phyloP scores from a whole-genome alignment of 2,113 vertebrate genomes.

The Pterophyllum scalare region DNA sequence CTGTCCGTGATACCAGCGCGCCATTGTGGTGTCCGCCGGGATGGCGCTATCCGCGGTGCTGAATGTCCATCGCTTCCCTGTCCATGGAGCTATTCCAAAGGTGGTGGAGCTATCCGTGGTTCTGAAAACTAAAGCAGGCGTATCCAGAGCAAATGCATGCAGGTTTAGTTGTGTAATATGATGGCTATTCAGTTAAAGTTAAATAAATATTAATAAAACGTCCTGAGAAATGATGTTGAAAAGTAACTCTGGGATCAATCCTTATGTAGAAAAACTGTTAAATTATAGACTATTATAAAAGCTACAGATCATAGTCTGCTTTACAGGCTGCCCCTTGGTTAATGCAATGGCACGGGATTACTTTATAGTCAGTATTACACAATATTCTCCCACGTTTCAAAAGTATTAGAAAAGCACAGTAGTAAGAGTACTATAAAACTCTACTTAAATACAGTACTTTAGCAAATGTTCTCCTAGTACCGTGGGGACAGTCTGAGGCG shows the following conservation, averaged over 20 bases:
- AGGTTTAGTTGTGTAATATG: background rate
- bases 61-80: too few relatives aligned
- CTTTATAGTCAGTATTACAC: background rate
- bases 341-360: background rate
- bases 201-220: fast-evolving
- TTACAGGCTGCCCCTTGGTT: background rate
- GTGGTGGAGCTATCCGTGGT: background rate
- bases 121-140: background rate
- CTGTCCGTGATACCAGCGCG: background rate
- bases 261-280: background rate
- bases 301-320: background rate
- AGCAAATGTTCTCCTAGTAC: background rate
- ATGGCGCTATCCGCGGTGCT: background rate
- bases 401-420: background rate
- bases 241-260: background rate
- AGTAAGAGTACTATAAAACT: background rate
- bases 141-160: background rate
- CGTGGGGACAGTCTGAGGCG: background rate
- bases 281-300: background rate
- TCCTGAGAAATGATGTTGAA: background rate
- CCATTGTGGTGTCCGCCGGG: background rate
- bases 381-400: background rate
- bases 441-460: background rate
- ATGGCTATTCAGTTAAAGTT: background rate
- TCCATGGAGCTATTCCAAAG: too few relatives aligned